Evolutionary conservation across 2,797 vertebrate species (phyloP).

Genomic region (Urosaurus nigricauda): DNA sequence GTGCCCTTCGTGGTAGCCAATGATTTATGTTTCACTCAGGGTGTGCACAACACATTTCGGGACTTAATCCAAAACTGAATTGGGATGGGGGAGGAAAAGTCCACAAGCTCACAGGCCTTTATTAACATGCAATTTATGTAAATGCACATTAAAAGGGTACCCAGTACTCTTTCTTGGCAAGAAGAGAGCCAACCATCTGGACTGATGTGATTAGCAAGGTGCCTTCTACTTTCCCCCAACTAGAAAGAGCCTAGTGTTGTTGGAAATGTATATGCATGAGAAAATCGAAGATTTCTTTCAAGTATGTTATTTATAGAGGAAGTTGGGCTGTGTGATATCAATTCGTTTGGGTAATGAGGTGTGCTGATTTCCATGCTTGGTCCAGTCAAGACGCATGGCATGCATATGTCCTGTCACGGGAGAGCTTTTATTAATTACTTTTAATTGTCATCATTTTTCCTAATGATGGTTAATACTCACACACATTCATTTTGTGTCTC

Average conservation of each 20-base stretch:
- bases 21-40: conserved; percentile 28
- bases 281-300: conserved; percentile 63
- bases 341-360: conserved; percentile 74
- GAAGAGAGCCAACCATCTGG: conserved; percentile 63
- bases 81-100: conserved; percentile 40
- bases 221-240: conserved; percentile 68
- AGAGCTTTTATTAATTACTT: conserved; percentile 76
- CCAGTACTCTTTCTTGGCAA: conserved; percentile 72
- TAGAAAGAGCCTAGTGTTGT: conserved; percentile 63
- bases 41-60: conserved; percentile 22
- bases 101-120: conserved; percentile 61
- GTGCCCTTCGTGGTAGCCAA: conserved; percentile 34
- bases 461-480: conserved; percentile 66
- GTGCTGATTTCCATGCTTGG: conserved; percentile 63
- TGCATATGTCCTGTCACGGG: conserved; percentile 70
- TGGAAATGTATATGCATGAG: conserved; percentile 54
- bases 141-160: conserved; percentile 72
- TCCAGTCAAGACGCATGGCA: conserved; percentile 65
- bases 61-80: background rate
- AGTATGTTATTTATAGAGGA: conserved; percentile 66
- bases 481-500: conserved; percentile 60
- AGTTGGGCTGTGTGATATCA: conserved; percentile 59
- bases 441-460: conserved; percentile 70
- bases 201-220: conserved; percentile 69
- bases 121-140: conserved; percentile 69